Conservation (phyloP, 2,888 invertebrate genomes). For the Fragum fragum region DNA sequence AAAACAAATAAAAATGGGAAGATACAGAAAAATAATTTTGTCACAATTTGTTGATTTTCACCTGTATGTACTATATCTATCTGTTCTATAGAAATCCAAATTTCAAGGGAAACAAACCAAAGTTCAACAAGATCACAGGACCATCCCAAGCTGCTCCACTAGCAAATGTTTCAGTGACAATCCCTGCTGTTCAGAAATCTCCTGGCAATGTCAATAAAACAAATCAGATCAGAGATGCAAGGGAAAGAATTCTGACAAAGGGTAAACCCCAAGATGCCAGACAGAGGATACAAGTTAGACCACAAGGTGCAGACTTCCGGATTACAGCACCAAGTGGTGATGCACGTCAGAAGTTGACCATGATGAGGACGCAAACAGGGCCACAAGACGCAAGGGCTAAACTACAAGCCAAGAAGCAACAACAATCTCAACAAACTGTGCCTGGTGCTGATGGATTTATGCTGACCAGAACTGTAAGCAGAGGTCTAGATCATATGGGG, state of each 20-base stretch:
- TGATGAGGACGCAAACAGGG: slow-evolving; percentile 49
- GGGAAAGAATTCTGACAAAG: slow-evolving; percentile 56
- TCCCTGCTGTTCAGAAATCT: slow-evolving; percentile 57
- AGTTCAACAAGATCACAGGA: slow-evolving; percentile 31
- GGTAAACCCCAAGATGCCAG: slow-evolving; percentile 60
- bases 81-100: slow-evolving; percentile 57
- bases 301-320: background rate
- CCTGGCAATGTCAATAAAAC: slow-evolving; percentile 41
- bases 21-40: too few relatives aligned
- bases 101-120: slow-evolving; percentile 34
- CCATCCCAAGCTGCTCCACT: slow-evolving; percentile 29
- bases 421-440: background rate
- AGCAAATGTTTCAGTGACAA: slow-evolving; percentile 59
- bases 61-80: too few relatives aligned
- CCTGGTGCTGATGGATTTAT: slow-evolving; percentile 32
- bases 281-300: slow-evolving; percentile 52
- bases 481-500: too few relatives aligned
- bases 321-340: slow-evolving; percentile 38
- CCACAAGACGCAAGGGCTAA: slow-evolving; percentile 75
- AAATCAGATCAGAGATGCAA: slow-evolving; percentile 62
- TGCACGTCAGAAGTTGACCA: slow-evolving; percentile 64
- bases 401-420: slow-evolving; percentile 58
- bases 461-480: slow-evolving; percentile 61
- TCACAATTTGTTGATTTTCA: too few relatives aligned
- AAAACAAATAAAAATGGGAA: too few relatives aligned